Evolutionary conservation across 2,797 vertebrate species (phyloP), one percentile per base, ranked within the genome.

Genomic region (Lutjanus argentimaculatus): DNA sequence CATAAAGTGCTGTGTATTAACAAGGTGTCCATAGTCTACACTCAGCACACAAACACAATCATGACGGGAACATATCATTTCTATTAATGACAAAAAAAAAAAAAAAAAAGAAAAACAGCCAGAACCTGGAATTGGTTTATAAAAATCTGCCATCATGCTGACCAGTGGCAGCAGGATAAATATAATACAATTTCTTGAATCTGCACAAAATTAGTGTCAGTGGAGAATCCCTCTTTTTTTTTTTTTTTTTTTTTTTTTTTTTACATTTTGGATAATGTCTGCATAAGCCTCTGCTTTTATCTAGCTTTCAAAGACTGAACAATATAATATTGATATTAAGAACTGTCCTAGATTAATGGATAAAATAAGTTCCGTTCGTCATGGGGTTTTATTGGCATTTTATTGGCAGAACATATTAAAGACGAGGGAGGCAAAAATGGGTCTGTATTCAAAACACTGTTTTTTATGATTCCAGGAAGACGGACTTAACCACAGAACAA

Each of bases 1-100:
- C 75, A 85, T 88, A 86, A 92, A 90, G 88, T 91, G 83, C 82
- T 76, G 57, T 83, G 82, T 79, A 72, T 68, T 84, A 73, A 80
- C 48, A 79, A 63, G 43, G 17, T 65, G 46, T 67, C 19, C 46
- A 36, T 6, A 58, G 11, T 13, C 13, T 63, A 77, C 21, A 67
- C 21, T 58, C 71, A 82, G 36, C 57, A 65, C 49, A 84, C n/a
- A 65, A 51, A 67, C 72, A 74, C 40, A 72, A 48, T 48, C 21
- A 59, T 58, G 25, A 79, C 77, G 4, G 30, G 55, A 86, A 79
- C 52, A 67, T 25, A 71, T 7, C 2, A 49, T 75, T 74, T 69
- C 21, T 68, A 43, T 72, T 63, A n/a, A 64, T 67, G 42, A n/a
- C 8, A 66, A 68, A 71, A 64, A 77, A 59, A 7, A 22, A 48